phyloP scores from a whole-genome alignment of 2,113 vertebrate species.

The Pseudorectes ferrugineus region DNA sequence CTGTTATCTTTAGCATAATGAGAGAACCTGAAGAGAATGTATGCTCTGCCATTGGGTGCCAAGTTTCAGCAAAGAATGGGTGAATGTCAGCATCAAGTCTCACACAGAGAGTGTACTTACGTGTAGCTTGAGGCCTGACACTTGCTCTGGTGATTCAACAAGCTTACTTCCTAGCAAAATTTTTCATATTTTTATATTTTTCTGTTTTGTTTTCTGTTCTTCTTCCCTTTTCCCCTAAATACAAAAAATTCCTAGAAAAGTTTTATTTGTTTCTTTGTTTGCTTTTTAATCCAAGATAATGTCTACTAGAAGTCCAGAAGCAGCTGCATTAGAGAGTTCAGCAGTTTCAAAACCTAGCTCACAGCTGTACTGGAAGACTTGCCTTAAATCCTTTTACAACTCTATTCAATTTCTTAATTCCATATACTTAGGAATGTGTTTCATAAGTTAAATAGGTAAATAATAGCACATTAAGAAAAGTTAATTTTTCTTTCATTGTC shows the following conservation, averaged over 20 bases:
- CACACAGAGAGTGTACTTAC: neutral
- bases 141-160: neutral
- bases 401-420: neutral
- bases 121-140: neutral
- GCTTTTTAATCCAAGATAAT: neutral
- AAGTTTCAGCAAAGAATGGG: neutral
- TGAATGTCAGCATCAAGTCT: neutral
- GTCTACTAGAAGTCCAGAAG: neutral
- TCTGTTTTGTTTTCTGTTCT: neutral
- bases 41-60: no score
- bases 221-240: neutral
- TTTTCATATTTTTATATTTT: neutral
- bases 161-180: neutral
- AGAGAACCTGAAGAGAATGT: neutral
- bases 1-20: neutral
- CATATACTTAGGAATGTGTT: neutral
- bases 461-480: neutral
- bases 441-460: neutral
- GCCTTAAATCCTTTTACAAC: neutral
- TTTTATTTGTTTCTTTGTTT: neutral
- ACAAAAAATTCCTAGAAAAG: neutral
- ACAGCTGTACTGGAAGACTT: neutral
- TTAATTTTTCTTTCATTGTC: neutral
- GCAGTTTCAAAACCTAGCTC: neutral
- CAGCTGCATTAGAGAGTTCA: neutral